Percentiles rank a stretch among this genome's conserved stretches.
Evolutionary conservation across 2,888 invertebrate species (phyloP).

Genomic region (Kuschelorhynchus macadamiae): DNA sequence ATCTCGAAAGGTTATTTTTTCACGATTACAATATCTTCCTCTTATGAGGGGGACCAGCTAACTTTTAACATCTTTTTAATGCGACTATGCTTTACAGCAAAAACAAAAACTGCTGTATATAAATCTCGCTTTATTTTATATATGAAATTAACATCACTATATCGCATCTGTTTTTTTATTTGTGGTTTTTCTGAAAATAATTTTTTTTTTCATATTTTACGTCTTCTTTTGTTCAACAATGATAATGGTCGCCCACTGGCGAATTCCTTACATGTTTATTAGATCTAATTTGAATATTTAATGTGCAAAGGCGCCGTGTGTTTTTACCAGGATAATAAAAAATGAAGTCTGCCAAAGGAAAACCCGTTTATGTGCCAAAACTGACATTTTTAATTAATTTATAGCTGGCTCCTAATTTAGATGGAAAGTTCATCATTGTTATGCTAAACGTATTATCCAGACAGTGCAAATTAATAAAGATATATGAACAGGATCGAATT

Average conservation of each 20-base stretch:
- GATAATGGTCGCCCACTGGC: not conserved
- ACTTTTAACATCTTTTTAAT: too few relatives aligned
- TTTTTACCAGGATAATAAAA: conserved; percentile 9
- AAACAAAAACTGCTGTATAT: too few relatives aligned
- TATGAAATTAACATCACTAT: too few relatives aligned
- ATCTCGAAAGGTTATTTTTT: too few relatives aligned
- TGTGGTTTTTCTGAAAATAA: too few relatives aligned
- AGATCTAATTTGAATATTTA: not conserved
- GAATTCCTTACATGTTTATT: not conserved
- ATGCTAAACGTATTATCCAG: not conserved
- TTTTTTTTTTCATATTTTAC: too few relatives aligned
- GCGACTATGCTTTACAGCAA: too few relatives aligned
- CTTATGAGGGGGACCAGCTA: too few relatives aligned
- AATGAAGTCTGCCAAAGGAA: not conserved
- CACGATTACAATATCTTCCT: too few relatives aligned
- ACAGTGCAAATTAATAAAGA: not conserved
- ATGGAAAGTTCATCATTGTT: not conserved
- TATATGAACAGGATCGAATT: not conserved
- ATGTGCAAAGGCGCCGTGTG: conserved; percentile 1
- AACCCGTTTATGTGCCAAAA: conserved; percentile 2
- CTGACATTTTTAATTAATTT: conserved; percentile 3
- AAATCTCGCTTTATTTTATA: too few relatives aligned
- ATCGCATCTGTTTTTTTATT: too few relatives aligned
- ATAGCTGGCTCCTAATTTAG: not conserved
- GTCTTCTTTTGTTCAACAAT: too few relatives aligned